Evolutionary conservation across 2,888 invertebrate species (phyloP).

Genomic region (Chouioia cunea): DNA sequence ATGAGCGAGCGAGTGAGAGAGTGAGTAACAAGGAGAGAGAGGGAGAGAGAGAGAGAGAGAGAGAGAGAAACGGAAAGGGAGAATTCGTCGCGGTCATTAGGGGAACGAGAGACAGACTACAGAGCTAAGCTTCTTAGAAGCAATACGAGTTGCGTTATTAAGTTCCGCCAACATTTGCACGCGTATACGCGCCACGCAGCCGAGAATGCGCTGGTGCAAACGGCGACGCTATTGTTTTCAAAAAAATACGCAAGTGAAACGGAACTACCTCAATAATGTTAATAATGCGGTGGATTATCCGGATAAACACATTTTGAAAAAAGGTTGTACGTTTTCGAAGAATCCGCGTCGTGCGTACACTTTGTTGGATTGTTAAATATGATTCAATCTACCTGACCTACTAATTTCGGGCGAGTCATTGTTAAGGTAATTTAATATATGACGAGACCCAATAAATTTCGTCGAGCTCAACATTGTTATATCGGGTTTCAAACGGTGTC

Average conservation of each 20-base stretch:
- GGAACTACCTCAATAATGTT: too few species aligned
- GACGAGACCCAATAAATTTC: constrained; percentile 2
- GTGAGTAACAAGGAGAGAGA: neutral
- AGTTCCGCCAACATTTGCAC: constrained; percentile 37
- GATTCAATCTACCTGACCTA: constrained; percentile 14
- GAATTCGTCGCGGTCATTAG: constrained; percentile 41
- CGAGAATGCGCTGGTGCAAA: too few species aligned
- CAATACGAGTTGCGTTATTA: constrained; percentile 51
- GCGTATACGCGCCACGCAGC: constrained; percentile 11
- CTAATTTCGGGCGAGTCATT: constrained; percentile 25
- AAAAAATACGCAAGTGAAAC: too few species aligned
- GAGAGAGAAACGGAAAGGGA: constrained; percentile 9
- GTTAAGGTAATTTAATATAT: constrained; percentile 13
- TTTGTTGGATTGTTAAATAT: constrained; percentile 48
- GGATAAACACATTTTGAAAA: too few species aligned
- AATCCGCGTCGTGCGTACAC: constrained; percentile 18
- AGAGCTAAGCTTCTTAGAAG: constrained; percentile 51
- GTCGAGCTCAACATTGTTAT: constrained; percentile 9
- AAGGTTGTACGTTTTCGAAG: too few species aligned
- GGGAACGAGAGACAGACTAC: constrained; percentile 25
- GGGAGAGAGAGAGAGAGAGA: constrained; percentile 12
- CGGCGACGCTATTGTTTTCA: too few species aligned
- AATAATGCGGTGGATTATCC: too few species aligned
- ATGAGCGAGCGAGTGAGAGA: too few species aligned
- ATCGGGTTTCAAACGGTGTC: constrained; percentile 15